These are phyloP conservation scores for Cassiopea xamachana DNA, from an alignment of 30 jellyfish, hydroid and myxozoan species.

Conservation along the genomic window DNA sequence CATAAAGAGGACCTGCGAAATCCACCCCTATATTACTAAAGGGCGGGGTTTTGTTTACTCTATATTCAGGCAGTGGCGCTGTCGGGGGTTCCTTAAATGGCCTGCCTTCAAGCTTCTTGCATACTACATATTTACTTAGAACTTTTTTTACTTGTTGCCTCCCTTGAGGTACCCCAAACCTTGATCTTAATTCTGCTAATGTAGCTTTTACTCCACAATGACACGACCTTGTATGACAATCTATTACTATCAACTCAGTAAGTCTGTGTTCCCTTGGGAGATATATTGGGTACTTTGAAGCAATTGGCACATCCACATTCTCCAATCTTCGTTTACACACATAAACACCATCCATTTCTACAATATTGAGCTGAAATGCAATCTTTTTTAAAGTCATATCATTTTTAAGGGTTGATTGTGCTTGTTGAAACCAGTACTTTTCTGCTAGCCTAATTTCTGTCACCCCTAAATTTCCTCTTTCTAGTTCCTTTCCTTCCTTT, in stretches of 20 bases:
- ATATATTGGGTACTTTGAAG: conserved; percentile 16
- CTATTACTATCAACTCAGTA: not conserved
- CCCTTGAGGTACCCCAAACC: conserved; percentile 36
- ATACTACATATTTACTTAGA: not conserved
- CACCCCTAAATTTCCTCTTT: not conserved
- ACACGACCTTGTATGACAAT: not conserved
- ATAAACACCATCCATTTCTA: not conserved
- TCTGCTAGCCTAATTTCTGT: conserved; percentile 15
- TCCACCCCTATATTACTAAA: not conserved
- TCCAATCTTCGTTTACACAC: not conserved
- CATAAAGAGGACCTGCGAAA: too few species aligned
- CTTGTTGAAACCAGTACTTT: conserved; percentile 5
- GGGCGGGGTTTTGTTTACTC: not conserved
- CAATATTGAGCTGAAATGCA: not conserved
- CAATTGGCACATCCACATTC: not conserved
- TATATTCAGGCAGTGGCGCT: not conserved
- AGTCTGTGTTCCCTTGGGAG: conserved; percentile 9
- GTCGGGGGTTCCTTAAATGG: not conserved
- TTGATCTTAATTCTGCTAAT: not conserved
- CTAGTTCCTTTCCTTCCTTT: not conserved
- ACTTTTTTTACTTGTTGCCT: not conserved
- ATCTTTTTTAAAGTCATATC: not conserved
- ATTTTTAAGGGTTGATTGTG: not conserved
- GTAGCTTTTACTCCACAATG: conserved; percentile 42
- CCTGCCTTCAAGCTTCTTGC: not conserved